A percentile compares a stretch with the other conserved stretches of the same genome.
Conservation (phyloP, 2,888 invertebrate genomes). For the Orthosia cruda region DNA sequence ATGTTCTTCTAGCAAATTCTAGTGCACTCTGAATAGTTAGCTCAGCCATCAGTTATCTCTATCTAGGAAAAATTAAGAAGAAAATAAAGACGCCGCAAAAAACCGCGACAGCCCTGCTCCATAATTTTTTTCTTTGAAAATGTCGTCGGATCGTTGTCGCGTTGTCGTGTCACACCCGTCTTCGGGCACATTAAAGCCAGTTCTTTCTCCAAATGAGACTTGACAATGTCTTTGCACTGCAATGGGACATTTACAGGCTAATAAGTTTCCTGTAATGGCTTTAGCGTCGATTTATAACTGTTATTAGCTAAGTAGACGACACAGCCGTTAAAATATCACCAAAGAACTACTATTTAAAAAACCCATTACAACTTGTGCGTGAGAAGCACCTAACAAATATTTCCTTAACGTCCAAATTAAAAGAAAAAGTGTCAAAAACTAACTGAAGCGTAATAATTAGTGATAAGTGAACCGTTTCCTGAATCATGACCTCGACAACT, state of each 20-base stretch:
- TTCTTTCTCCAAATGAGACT: not conserved
- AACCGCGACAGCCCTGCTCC: too few relatives aligned
- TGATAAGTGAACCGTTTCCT: conserved; percentile 69
- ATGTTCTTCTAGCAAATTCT: too few relatives aligned
- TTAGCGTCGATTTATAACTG: conserved; percentile 17
- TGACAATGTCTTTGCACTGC: not conserved
- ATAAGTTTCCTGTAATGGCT: conserved; percentile 14
- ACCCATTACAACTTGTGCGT: conserved; percentile 35
- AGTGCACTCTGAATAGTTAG: too few relatives aligned
- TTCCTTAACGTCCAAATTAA: conserved; percentile 32
- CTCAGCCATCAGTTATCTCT: too few relatives aligned
- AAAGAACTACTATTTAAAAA: not conserved
- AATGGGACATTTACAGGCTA: not conserved
- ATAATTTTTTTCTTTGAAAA: too few relatives aligned
- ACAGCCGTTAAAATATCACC: conserved; percentile 17
- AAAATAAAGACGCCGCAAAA: too few relatives aligned
- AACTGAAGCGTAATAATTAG: conserved; percentile 69
- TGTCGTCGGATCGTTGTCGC: too few relatives aligned
- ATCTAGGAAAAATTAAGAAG: too few relatives aligned
- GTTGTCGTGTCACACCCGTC: too few relatives aligned
- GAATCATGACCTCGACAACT: conserved; percentile 76
- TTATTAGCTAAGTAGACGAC: conserved; percentile 19
- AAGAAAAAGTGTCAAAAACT: conserved; percentile 35
- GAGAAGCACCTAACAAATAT: conserved; percentile 47
- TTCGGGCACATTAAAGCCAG: too few relatives aligned